Percentiles rank a stretch among this genome's conserved stretches.
phyloP scores from a whole-genome alignment of 2,113 vertebrate species.

The Etia nguti region DNA sequence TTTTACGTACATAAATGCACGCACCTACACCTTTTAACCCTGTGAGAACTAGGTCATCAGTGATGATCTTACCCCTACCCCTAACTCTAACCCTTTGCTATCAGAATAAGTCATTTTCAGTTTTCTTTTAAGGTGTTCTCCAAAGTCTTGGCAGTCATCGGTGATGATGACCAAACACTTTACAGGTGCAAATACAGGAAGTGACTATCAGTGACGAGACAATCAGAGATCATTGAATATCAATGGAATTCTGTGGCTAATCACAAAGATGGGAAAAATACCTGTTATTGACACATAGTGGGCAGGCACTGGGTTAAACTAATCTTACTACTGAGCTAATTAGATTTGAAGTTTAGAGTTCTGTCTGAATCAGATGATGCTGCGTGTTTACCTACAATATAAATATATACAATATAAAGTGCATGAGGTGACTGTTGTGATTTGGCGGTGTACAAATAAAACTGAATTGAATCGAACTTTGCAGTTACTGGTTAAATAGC shows the following conservation, averaged over 20 bases:
- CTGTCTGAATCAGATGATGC: neutral
- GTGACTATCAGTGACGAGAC: neutral
- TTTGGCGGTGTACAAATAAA: neutral
- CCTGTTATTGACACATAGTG: neutral
- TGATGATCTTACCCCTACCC: neutral
- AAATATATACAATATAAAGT: neutral
- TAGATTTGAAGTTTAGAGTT: neutral
- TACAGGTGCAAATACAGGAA: neutral
- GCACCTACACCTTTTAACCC: too few relatives aligned
- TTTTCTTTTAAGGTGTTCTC: neutral
- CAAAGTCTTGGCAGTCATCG: neutral
- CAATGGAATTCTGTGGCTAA: neutral
- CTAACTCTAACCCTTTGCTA: neutral
- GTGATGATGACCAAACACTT: neutral
- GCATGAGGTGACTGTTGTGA: neutral
- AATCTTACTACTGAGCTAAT: neutral
- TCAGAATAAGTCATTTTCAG: neutral
- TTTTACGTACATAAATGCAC: neutral
- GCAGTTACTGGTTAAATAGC: neutral
- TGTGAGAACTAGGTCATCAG: neutral
- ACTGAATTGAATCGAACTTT: accelerated
- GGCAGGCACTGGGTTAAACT: neutral
- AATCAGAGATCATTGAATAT: accelerated
- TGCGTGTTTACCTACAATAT: neutral
- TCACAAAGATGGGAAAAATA: accelerated